Base-by-base conservation (phyloP, 2,888 invertebrate genomes). In the Hemicrepidius hirtus region DNA sequence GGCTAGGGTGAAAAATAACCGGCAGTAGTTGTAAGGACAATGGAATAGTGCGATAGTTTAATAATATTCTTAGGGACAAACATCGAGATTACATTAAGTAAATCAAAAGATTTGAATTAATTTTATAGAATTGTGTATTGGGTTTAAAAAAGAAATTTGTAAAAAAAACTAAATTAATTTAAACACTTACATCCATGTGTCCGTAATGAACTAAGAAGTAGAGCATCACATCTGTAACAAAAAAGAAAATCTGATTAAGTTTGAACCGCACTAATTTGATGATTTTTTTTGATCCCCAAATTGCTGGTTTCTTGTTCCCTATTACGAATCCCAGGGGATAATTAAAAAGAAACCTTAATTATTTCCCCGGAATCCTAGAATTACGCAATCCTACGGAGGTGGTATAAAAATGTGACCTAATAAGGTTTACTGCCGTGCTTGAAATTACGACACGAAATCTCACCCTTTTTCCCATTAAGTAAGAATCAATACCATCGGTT, bases 161-260 rank as follows among this genome's bases (percentile, higher is more conserved):
- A 16, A 46, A 46, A 46, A 46, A 16, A 44, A n/a, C 3, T 12
- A 44, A 12, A 44, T 44, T 13, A n/a, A n/a, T n/a, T n/a, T n/a
- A 20, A 55, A 13, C 7, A 37, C 57, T 57, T 57, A 57, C 57
- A 18, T 57, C 37, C 57, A 57, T 57, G 37, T 37, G 37, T 57
- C 37, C 57, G n/a, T 20, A 20, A 37, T 28, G 18, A 57, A 57
- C 37, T 4, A 20, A 20, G 40, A 57, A 32, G 20, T 21, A 37
- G 12, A 37, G 57, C 57, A 37, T 57, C 57, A 57, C 57, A 57
- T 57, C 57, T 57, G 57, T 12, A 57, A 57, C 57, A 57, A 57
- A 57, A 35, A 57, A 53, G 28, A 32, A 53, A 53, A 28, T 53
- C 28, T 53, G 28, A 53, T 53, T 53, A 53, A 24, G 28, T 53